These are phyloP conservation scores for Plecturocebus donacophilus DNA, from an alignment of 2,113 vertebrate genomes.

Conservation along the genomic window DNA sequence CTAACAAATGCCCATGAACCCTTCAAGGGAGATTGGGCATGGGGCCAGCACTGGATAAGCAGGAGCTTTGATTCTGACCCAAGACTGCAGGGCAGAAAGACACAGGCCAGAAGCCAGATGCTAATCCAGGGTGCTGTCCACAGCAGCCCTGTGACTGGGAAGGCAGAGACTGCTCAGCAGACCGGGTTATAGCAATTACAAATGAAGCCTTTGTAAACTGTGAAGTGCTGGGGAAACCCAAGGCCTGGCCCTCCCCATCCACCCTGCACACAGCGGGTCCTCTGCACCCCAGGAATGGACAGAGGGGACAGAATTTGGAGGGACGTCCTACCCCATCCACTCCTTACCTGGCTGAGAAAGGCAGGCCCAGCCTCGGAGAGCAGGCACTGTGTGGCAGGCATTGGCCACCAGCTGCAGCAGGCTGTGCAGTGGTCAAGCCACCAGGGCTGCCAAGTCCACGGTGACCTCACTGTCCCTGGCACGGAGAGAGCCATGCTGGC, in stretches of 20 bases:
- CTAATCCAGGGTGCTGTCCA: not conserved
- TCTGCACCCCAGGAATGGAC: not conserved
- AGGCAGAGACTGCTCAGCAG: not conserved
- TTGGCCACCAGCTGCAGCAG: not conserved
- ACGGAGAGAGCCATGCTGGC: not conserved
- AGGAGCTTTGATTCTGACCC: not conserved
- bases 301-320: not conserved
- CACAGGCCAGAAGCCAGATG: not conserved
- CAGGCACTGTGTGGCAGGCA: not conserved
- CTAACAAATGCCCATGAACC: fast-evolving
- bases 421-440: not conserved
- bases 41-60: fast-evolving
- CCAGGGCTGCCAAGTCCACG: not conserved
- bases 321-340: too few relatives aligned
- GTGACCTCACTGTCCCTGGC: fast-evolving
- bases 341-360: constrained; percentile 31
- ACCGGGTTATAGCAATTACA: fast-evolving
- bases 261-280: fast-evolving
- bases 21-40: not conserved
- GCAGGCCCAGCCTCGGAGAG: constrained; percentile 48
- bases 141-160: fast-evolving
- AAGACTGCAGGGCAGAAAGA: not conserved
- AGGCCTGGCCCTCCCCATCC: not conserved
- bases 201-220: not conserved
- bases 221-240: not conserved